Evolutionary conservation across 1,140 invertebrate genomes (phyloP), one percentile per base, ranked within the genome.

Genomic region (Zelostemma sp.): DNA sequence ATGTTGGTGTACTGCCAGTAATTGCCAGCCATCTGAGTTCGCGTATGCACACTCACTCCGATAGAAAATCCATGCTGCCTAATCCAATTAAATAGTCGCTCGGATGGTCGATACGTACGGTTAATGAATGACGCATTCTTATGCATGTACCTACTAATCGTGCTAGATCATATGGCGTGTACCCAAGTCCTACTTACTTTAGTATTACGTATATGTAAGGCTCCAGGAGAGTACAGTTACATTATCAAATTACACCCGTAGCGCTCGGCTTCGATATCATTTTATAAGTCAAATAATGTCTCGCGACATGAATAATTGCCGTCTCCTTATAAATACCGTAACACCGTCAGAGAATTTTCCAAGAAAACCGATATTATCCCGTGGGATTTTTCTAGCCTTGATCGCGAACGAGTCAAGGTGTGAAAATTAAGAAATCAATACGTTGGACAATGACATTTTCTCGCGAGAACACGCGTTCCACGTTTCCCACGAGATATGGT

Each of bases 111-210:
- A 77, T 80, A 78, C 62, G 46, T 46, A 50, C 49, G 72, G 70
- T 79, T 80, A 81, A 82, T 81, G 81, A 81, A 80, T 74, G 67
- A 70, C 69, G 35, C 74, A 79, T 81, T 80, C 78, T 82, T 82
- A 78, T 76, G 55, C 69, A 72, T 64, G 53, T 73, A 75, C 50
- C 65, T 57, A 53, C 56, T 68, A 75, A 80, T 76, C 77, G 74
- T 33, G 41, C 68, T 72, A 64, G 60, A 75, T 78, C 56, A 60
- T 75, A 55, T 45, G 45, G 18, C 45, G 48, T 55, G 40, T 31
- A 57, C 45, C n/a, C 49, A 60, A 65, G 53, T 47, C 19, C 61
- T 71, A 69, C 66, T 73, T 73, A 72, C 74, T n/a, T n/a, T n/a
- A n/a, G n/a, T 60, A 50, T 70, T 66, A 62, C 56, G 62, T 58